Percentiles rank a stretch among this genome's conserved stretches.
Evolutionary conservation across 1,140 invertebrate genomes (phyloP).

Genomic region (Magallana ariakensis): DNA sequence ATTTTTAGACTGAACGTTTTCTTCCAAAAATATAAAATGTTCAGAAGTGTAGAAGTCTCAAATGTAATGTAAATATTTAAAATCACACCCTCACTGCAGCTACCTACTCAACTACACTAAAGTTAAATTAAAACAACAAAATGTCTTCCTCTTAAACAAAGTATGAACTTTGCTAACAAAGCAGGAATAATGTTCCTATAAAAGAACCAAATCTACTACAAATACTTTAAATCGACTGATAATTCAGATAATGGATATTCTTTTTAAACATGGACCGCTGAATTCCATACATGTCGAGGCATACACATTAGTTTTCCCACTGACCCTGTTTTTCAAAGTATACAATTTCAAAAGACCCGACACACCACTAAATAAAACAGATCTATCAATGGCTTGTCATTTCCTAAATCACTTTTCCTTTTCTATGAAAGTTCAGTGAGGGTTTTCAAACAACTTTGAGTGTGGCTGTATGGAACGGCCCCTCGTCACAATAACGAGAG

Average conservation of each 20-base stretch:
- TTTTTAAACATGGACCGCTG: constrained; percentile 8
- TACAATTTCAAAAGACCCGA: constrained; percentile 23
- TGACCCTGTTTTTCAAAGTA: not conserved
- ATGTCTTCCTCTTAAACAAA: not conserved
- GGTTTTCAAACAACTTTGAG: not conserved
- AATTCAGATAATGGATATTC: constrained; percentile 16
- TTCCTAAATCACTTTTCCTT: constrained; percentile 36
- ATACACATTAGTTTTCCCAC: not conserved
- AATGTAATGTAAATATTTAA: too few relatives aligned
- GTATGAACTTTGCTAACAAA: not conserved
- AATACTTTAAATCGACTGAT: constrained; percentile 15
- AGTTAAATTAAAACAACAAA: not conserved
- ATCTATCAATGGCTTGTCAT: constrained; percentile 13
- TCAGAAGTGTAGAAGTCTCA: too few relatives aligned
- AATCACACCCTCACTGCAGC: not conserved
- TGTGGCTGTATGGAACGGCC: not conserved
- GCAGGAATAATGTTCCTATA: not conserved
- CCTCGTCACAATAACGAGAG: not conserved
- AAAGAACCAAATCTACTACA: constrained; percentile 16
- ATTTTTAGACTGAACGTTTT: too few relatives aligned
- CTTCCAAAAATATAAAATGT: too few relatives aligned
- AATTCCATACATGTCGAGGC: constrained; percentile 9
- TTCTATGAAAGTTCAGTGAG: not conserved
- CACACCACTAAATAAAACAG: constrained; percentile 23
- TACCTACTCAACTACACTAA: not conserved